Base-by-base conservation (phyloP, 2,113 vertebrate genomes). In the Hyperopisus bebe region DNA sequence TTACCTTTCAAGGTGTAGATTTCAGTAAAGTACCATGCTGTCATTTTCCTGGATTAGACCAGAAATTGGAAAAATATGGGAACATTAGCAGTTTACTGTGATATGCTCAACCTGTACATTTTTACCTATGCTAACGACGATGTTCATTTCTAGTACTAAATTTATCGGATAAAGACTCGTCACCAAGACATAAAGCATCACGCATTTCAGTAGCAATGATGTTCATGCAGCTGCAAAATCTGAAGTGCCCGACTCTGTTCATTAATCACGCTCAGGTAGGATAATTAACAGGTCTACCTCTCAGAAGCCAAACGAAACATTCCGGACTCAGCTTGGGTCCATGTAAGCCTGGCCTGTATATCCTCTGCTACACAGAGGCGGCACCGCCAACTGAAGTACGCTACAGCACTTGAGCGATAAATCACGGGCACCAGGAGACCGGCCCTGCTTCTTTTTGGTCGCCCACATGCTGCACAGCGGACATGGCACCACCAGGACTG, bases 21-120 rank as follows among this genome's bases (percentile, higher is more conserved):
- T 88, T 50, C 88, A 88, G 62, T 77, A 74, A 46, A 74, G 58
- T 27, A 17, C 27, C 58, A 46, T 70, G 39, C 62, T 74, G 62
- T 70, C n/a, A 82, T 80, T 19, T 51, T 82, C 55, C 87, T 88
- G 87, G n/a, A 31, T 46, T 62, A 70, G 10, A 88, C 87, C n/a
- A 51, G 46, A 82, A 89, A 51, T 80, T 21, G 77, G 21, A 86
- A 47, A 87, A 87, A 53, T 87, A 35, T 42, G 35, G 17, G 35
- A 53, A 51, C 27, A 39, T 51, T 50, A 70, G 55, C 85, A 3
- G 39, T 82, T 24, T 42, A 82, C 35, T 84, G 5, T 44, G 31
- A 82, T 42, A 44, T 8, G 77, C 77, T 24, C 39, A 82, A 21
- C 35, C 17, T 42, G 44, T 1, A 46, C 19, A 84, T 10, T 47